Conservation (phyloP, 2,113 vertebrate genomes). For the Misgurnus mizolepis region DNA sequence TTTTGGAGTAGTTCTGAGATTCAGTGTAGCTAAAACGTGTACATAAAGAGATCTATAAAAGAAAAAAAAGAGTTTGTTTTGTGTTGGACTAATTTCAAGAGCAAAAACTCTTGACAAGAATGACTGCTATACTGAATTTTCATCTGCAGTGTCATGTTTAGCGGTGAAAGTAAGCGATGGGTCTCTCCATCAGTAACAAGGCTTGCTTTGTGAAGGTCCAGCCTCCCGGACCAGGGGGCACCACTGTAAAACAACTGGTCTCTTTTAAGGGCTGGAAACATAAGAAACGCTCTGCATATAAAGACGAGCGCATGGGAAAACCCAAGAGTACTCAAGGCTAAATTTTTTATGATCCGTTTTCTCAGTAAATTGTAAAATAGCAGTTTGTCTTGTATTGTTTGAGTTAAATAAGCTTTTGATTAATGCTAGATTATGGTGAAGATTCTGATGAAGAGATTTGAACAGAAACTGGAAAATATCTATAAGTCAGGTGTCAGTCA, state of each 20-base stretch:
- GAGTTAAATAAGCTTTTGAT: no score
- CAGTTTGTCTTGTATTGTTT: no score
- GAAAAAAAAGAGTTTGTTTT: no score
- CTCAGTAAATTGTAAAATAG: no score
- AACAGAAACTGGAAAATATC: no score
- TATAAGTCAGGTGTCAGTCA: no score
- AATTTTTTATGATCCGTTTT: neutral
- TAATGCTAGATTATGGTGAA: no score
- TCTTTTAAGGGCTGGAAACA: constrained; percentile 30
- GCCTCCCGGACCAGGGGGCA: constrained; percentile 15
- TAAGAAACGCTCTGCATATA: constrained; percentile 6
- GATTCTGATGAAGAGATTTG: no score
- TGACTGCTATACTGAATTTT: no score
- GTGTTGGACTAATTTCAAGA: no score
- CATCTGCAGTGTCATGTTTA: constrained; percentile 26
- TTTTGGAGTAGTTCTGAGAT: neutral
- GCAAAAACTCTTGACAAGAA: no score
- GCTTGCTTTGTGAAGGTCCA: constrained; percentile 40
- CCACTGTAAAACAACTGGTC: constrained; percentile 37
- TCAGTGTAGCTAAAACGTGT: neutral
- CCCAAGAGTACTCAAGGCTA: neutral
- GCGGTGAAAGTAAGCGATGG: constrained; percentile 3
- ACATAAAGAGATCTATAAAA: no score
- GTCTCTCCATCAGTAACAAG: constrained; percentile 21
- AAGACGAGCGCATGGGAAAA: constrained; percentile 1